Percentiles rank a stretch among this genome's conserved stretches.
phyloP scores from a whole-genome alignment of 2,113 vertebrate genomes.

The Toxotes jaculatrix region DNA sequence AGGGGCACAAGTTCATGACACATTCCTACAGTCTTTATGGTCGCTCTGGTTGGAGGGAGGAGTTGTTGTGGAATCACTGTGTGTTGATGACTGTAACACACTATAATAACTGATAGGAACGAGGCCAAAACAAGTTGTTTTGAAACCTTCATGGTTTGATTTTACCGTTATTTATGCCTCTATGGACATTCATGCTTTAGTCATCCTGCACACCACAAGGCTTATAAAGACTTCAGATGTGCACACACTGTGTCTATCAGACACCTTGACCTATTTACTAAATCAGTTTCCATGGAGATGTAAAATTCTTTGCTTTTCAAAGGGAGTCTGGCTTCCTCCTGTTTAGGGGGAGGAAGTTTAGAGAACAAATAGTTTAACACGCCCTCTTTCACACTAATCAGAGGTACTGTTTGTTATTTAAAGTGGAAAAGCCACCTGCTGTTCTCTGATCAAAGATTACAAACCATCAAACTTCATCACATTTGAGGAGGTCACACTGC shows the following conservation, averaged over 20 bases:
- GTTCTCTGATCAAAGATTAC: neutral
- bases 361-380: conserved; percentile 1
- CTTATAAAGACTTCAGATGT: neutral
- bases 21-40: too few species aligned
- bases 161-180: too few species aligned
- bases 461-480: neutral
- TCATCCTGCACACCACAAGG: too few species aligned
- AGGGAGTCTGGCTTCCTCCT: conserved; percentile 8
- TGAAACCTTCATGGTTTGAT: too few species aligned
- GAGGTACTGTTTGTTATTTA: neutral
- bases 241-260: neutral
- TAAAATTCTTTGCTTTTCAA: neutral
- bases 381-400: neutral
- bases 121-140: too few species aligned
- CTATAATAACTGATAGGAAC: too few species aligned
- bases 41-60: too few species aligned
- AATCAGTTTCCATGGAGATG: conserved; percentile 16
- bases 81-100: too few species aligned
- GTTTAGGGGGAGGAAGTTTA: neutral
- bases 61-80: too few species aligned
- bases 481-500: neutral
- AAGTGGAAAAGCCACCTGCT: neutral
- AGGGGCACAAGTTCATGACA: too few species aligned
- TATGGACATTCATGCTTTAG: too few species aligned
- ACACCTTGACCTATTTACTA: neutral